Conservation (phyloP, 1,140 invertebrate genomes). For the Drosophila albomicans region DNA sequence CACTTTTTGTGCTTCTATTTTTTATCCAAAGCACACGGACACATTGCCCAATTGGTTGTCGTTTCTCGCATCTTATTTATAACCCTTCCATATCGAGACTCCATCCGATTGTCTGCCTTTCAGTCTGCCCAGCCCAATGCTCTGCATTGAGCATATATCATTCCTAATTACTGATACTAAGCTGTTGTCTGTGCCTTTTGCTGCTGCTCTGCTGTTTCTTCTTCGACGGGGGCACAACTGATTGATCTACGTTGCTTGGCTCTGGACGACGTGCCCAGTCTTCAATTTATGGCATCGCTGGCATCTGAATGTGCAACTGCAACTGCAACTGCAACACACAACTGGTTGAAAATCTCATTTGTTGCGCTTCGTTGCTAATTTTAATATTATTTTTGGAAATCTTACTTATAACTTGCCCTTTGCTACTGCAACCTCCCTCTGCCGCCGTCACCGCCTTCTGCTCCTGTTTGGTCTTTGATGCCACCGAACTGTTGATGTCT, state of each 20-base stretch:
- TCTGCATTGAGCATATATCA: slow-evolving; percentile 54
- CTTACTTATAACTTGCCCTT: slow-evolving; percentile 71
- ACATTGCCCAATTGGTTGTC: slow-evolving; percentile 25
- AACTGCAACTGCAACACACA: slow-evolving; percentile 23
- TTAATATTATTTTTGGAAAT: slow-evolving; percentile 83
- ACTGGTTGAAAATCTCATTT: slow-evolving; percentile 69
- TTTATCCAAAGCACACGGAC: slow-evolving; percentile 21
- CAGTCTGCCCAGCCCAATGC: slow-evolving; percentile 15
- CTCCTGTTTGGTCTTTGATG: slow-evolving; percentile 61
- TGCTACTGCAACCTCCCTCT: slow-evolving; percentile 13
- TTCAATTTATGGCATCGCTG: slow-evolving; percentile 57
- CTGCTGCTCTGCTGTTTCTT: slow-evolving; percentile 1
- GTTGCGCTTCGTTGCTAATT: slow-evolving; percentile 78
- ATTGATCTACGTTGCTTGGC: slow-evolving; percentile 63
- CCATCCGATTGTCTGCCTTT: slow-evolving; percentile 20
- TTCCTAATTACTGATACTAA: slow-evolving; percentile 77
- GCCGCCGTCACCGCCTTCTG: slow-evolving; percentile 1
- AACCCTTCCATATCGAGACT: slow-evolving; percentile 55
- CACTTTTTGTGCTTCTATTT: slow-evolving; percentile 28
- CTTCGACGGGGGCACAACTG: slow-evolving; percentile 39
- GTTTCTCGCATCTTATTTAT: slow-evolving; percentile 59
- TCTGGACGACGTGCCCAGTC: slow-evolving; percentile 51
- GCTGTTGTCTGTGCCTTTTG: slow-evolving; percentile 54
- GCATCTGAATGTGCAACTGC: slow-evolving; percentile 21
- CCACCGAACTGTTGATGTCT: slow-evolving; percentile 78